These are phyloP conservation scores for Euplagia quadripunctaria DNA, from an alignment of 2,888 invertebrate genomes.

Conservation along the genomic window DNA sequence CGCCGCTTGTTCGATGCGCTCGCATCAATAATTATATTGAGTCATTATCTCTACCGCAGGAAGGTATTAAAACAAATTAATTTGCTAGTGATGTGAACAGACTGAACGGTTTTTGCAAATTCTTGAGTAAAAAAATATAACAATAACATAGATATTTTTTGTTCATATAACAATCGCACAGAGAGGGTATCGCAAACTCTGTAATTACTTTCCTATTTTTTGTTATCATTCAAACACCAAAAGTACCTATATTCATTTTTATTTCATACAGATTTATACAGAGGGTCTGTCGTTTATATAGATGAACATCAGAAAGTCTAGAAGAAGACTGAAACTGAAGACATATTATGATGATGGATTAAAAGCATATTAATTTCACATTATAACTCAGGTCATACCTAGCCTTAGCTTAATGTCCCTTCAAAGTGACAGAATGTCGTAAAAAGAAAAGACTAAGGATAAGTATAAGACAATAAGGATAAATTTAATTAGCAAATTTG, in stretches of 20 bases:
- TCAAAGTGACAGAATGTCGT: too few species aligned
- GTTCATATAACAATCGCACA: not conserved
- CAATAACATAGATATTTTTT: not conserved
- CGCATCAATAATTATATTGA: conserved; percentile 35
- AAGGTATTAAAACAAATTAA: conserved; percentile 5
- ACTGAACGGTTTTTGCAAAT: not conserved
- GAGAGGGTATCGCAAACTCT: not conserved
- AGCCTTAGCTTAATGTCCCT: too few species aligned
- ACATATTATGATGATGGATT: too few species aligned
- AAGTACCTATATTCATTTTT: too few species aligned
- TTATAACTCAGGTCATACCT: too few species aligned
- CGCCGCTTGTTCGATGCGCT: conserved; percentile 41
- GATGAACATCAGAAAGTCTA: not conserved
- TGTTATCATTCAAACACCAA: too few species aligned
- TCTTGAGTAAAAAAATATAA: not conserved
- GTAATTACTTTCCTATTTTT: too few species aligned
- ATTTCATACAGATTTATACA: not conserved
- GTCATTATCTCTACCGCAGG: conserved; percentile 8
- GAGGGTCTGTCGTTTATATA: too few species aligned
- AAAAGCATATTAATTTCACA: too few species aligned
- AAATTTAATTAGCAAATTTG: conserved; percentile 1
- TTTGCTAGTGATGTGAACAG: not conserved
- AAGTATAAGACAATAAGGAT: not conserved
- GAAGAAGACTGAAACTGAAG: too few species aligned
- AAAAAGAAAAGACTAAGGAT: too few species aligned